Evolutionary conservation across 2,113 vertebrate species (phyloP), one percentile per base, ranked within the genome.

Genomic region (Larimichthys crocea): DNA sequence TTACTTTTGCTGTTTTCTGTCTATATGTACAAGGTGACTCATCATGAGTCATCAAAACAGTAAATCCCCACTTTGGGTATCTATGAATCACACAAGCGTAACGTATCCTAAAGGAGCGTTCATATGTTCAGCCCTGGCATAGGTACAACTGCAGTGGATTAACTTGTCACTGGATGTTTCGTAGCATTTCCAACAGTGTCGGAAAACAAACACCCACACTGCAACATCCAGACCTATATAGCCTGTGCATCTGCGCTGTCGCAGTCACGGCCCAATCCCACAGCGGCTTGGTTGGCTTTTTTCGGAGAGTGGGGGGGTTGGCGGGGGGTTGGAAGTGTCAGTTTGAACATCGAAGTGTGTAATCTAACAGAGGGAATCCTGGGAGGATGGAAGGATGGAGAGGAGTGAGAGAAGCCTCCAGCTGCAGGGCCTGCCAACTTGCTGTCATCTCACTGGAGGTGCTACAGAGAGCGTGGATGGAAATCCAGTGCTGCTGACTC

Each of bases 361-460:
- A 89, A 87, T 87, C 70, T 86, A 90, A 91, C 75, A 75, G 80
- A 93, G 92, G 90, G 91, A 93, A 93, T 89, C 90, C 91, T 92
- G 79, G 49, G 82, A 91, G 79, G 76, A 83, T 79, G 82, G 87
- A 88, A 81, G 81, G 86, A 86, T 85, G 81, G 76, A 74, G 62
- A 53, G 76, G 80, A 80, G 77, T 78, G 70, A 76, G 80, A 85
- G 77, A 84, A 92, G 87, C 89, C 90, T 89, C 86, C 80, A 90
- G 87, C 87, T 85, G 90, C 78, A 88, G 89, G 84, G 90, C 83
- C 88, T 90, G 90, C 91, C 92, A 94, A 91, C 88, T 91, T 81
- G 72, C 92, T 94, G 94, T 92, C 90, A 89, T 93, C 90, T 90
- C 62, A 78, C 77, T 86, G 78, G 90, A 93, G 89, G 86, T 91